Evolutionary conservation across 2,888 invertebrate genomes (phyloP).

Genomic region (Epirrhoe tristata): DNA sequence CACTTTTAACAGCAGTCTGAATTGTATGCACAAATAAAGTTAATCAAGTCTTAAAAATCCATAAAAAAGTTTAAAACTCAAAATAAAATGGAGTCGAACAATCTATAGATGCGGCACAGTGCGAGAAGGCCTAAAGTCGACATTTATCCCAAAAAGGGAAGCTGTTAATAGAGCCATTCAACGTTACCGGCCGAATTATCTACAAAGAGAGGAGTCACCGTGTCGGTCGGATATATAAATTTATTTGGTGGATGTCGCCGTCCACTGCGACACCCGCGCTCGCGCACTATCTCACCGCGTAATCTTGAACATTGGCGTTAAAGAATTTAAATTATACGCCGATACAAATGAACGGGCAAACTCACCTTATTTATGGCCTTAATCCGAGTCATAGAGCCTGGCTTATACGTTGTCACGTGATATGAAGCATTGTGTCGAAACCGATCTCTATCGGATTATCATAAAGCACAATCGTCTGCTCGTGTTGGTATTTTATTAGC

Average conservation of each 20-base stretch:
- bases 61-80: neutral
- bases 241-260: slow-evolving; percentile 82
- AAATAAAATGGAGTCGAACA: slow-evolving; percentile 10
- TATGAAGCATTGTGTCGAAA: slow-evolving; percentile 64
- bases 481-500: slow-evolving; percentile 32
- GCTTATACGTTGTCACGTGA: slow-evolving; percentile 77
- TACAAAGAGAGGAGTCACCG: slow-evolving; percentile 82
- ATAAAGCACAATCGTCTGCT: slow-evolving; percentile 44
- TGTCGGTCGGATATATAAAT: slow-evolving; percentile 84
- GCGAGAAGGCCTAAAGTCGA: slow-evolving; percentile 72
- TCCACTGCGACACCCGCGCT: slow-evolving; percentile 75
- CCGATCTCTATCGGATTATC: slow-evolving; percentile 51
- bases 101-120: slow-evolving; percentile 67
- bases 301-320: slow-evolving; percentile 86
- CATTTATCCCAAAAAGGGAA: slow-evolving; percentile 85
- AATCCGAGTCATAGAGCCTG: slow-evolving; percentile 84
- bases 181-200: slow-evolving; percentile 84
- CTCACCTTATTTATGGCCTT: slow-evolving; percentile 81
- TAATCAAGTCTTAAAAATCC: neutral
- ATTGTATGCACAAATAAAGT: no score
- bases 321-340: slow-evolving; percentile 85
- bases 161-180: slow-evolving; percentile 86
- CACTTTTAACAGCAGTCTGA: no score
- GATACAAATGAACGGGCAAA: slow-evolving; percentile 84
- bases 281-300: slow-evolving; percentile 78